Conservation (phyloP, 2,888 invertebrate genomes). For the Ephialtes manifestator region DNA sequence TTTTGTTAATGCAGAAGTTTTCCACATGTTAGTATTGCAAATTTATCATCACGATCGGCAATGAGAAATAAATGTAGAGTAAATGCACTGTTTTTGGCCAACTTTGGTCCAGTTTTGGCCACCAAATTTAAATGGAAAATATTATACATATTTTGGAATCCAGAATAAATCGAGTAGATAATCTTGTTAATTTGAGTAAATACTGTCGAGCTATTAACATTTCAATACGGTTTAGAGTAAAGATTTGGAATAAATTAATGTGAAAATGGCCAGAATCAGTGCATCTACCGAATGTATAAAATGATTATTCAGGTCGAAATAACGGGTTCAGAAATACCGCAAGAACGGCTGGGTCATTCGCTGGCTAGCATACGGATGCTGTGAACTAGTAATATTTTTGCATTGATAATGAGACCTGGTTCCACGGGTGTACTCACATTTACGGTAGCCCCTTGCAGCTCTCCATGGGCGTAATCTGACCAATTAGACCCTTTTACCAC, state of each 20-base stretch:
- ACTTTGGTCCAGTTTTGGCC: too few relatives aligned
- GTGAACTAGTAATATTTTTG: constrained; percentile 13
- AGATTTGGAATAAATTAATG: too few relatives aligned
- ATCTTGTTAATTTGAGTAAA: too few relatives aligned
- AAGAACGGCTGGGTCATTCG: constrained; percentile 14
- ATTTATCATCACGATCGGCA: constrained; percentile 2
- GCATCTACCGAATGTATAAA: neutral
- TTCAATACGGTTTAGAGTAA: too few relatives aligned
- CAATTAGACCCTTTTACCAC: neutral
- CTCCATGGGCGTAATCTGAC: neutral
- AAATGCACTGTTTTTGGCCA: too few relatives aligned
- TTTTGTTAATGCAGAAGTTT: neutral
- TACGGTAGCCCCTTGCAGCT: neutral
- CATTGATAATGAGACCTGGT: constrained; percentile 24
- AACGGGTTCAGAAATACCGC: constrained; percentile 27
- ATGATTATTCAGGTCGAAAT: constrained; percentile 7
- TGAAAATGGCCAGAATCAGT: too few relatives aligned
- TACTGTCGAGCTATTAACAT: too few relatives aligned
- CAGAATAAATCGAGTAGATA: too few relatives aligned
- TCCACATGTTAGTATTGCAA: neutral
- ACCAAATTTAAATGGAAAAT: too few relatives aligned
- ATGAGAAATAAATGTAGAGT: too few relatives aligned
- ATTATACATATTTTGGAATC: too few relatives aligned
- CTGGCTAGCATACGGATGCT: constrained; percentile 20
- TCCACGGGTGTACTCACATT: neutral